Evolutionary conservation across 2,113 vertebrate species (phyloP).

Genomic region (Hymenochirus boettgeri): DNA sequence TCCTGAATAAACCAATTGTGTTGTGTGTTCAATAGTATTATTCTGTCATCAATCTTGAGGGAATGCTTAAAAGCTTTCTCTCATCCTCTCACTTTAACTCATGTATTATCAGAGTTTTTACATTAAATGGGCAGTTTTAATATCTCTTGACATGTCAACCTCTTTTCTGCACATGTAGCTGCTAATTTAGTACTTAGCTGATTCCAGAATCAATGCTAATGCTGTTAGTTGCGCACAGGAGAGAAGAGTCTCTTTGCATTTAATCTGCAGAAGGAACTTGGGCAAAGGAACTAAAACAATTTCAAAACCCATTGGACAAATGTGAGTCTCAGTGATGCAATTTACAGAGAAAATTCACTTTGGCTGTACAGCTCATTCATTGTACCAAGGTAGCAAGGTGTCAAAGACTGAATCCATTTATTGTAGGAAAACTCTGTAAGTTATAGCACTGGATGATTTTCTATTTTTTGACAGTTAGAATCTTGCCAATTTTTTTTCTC

Average conservation of each 20-base stretch:
- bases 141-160: slow-evolving; percentile 70
- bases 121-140: slow-evolving; percentile 77
- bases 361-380: not conserved
- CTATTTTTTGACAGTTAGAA: too few species aligned
- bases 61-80: slow-evolving; percentile 77
- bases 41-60: slow-evolving; percentile 69
- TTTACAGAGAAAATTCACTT: slow-evolving; percentile 51
- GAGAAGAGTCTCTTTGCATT: slow-evolving; percentile 63
- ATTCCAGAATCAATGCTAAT: slow-evolving; percentile 72
- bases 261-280: slow-evolving; percentile 71
- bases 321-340: slow-evolving; percentile 56
- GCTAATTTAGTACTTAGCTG: slow-evolving; percentile 63
- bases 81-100: slow-evolving; percentile 75
- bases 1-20: slow-evolving; percentile 60
- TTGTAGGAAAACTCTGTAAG: not conserved
- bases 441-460: too few species aligned
- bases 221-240: slow-evolving; percentile 53
- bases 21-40: slow-evolving; percentile 64
- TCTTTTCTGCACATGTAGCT: slow-evolving; percentile 62
- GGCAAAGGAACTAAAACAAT: slow-evolving; percentile 69
- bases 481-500: too few species aligned
- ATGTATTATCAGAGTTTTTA: slow-evolving; percentile 77
- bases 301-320: slow-evolving; percentile 58
- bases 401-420: slow-evolving; percentile 15
- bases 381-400: not conserved